Evolutionary conservation across 1,140 invertebrate genomes (phyloP), one percentile per base, ranked within the genome.

Genomic region (Rhynchophorus ferrugineus): DNA sequence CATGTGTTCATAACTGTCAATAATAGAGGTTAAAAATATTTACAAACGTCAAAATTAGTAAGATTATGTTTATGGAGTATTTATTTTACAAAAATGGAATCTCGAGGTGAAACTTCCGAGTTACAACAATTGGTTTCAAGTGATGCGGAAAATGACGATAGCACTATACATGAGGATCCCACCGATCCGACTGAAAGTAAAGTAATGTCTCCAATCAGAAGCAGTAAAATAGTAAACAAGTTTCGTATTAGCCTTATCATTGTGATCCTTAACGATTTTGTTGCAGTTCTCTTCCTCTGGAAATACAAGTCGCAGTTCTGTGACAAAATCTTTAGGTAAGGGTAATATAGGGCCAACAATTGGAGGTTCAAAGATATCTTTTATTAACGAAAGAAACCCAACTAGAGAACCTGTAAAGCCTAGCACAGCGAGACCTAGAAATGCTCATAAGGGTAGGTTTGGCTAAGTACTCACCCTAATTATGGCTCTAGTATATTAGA

Each of bases 301-400:
- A 7, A 66, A 69, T 46, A 69, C 67, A 36, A 69, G 67, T 49
- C 65, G 61, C 13, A 69, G 69, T 57, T 70, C 69, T 24, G 58
- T 67, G 11, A 57, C 53, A 14, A 54, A 56, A 21, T 64, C 63
- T 9, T 29, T 45, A 6, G 46, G 46, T 8, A 58, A 56, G 36
- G 58, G 58, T 13, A 45, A 57, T 43, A 47, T 36, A n/a, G 55
- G 47, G 44, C 45, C 44, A 13, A 60, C 47, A 41, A 47, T 54
- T 11, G 45, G 53, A 14, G 59, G 61, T 44, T 61, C 65, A 11
- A 67, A 61, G 39, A 62, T 67, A 33, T 58, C 71, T 8, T 81
- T 78, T 59, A 62, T 80, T 3, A 81, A 81, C 61, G 79, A 81
- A 52, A 77, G 77, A 57, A 75, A 78, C 33, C 66, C 69, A 49